Evolutionary conservation across 1,140 invertebrate genomes (phyloP), one percentile per base, ranked within the genome.

Genomic region (Eubasilissa regina): DNA sequence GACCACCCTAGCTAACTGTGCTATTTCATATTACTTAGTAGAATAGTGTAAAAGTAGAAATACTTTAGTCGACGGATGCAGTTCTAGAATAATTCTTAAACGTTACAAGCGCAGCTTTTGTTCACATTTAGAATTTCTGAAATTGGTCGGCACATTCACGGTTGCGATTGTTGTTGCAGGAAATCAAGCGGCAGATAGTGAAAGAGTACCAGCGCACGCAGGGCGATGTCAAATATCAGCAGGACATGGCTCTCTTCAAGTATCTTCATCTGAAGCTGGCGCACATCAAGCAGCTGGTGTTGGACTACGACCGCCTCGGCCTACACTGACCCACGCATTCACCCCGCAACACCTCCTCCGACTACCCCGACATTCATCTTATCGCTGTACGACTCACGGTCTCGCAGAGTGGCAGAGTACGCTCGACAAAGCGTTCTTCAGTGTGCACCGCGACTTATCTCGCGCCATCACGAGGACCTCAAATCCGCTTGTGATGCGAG

Each of bases 221-320:
- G 86, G 91, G 91, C 83, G 93, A 97, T 88, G 87, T 89, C 4
- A 89, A 91, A 64, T 95, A 95, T 85, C 91, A 93, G 83, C 90
- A 93, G 78, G 91, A 93, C 80, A 94, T 94, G 86, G 88, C 89
- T 83, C 91, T 95, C 78, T 96, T 96, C 86, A 91, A 95, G 79
- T 97, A 96, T 87, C 90, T 98, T 82, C 96, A 98, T 86, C 93
- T 93, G 68, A 98, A 98, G 86, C 90, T 98, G 86, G 94, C 94
- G 78, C 94, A 97, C 86, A 97, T 98, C 85, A 98, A 98, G 88
- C 91, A 92, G 82, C 90, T 97, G 84, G 95, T 98, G 15, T 85
- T 90, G 74, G 94, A 96, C 21, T 97, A 95, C 88, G 96, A 97
- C 84, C 73, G 53, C 43, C 85, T 15, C 62, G 13, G 64, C 73